Base-by-base conservation (phyloP, 1,140 invertebrate genomes). In the Anoplolepis gracilipes region DNA sequence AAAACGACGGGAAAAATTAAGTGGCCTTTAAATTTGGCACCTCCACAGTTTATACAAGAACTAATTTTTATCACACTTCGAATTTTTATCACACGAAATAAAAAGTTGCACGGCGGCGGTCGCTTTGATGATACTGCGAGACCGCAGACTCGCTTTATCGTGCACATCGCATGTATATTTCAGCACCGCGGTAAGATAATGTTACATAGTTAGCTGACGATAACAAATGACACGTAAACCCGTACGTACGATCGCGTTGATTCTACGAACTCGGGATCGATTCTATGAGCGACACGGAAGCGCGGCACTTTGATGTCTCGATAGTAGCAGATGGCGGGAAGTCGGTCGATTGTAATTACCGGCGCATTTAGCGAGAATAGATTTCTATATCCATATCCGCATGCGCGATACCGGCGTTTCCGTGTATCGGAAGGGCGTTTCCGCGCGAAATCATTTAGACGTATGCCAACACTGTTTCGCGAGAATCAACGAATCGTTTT, bases 301-400 rank as follows among this genome's bases (percentile, higher is more conserved):
- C 65, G 36, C 65, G 53, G 25, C 36, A 28, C 69, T 78, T 87
- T 59, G 84, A 70, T 39, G 39, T 73, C 2, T 7, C 7, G n/a
- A 36, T 46, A 49, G 46, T 19, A 49, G 22, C 19, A 10, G 42
- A 55, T 8, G 28, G 36, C 28, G 22, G 65, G 10, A 84, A 73
- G 76, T 67, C 84, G 49, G 73, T 69, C 78, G 57, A 86, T 82
- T 39, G 55, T 76, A 87, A 87, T 89, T 89, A 86, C 72, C 11
- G 22, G 13, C 22, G 73, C 85, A 78, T 84, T 85, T 88, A 76
- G 55, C 55, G 28, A 36, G 65, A 85, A 78, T 28, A 10, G 13
- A 13, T 28, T 72, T 28, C 7, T 2, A 13, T 36, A 42, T 65
- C 28, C 78, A 85, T 13, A 46, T 86, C 70, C 42, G 61, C 65